Base-by-base conservation (phyloP, 1,140 invertebrate genomes). In the Bombyx mandarina region DNA sequence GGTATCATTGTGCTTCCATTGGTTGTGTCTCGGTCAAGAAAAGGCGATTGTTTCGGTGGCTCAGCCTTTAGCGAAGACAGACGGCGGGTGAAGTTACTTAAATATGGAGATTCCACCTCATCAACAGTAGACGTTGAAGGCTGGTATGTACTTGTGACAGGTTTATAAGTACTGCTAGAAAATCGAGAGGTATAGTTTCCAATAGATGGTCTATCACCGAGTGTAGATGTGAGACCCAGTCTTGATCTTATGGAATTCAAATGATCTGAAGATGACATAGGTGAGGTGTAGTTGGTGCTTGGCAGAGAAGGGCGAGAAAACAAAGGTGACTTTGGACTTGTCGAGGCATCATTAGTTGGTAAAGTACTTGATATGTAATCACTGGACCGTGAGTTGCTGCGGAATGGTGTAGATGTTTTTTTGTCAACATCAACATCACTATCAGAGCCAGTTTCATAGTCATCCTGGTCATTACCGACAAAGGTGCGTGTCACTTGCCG, bases 71-170 rank as follows among this genome's bases (percentile, higher is more conserved):
- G 73, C 8, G 90, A 72, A 45, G 91, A 91, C 35, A 93, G 74
- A 58, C 90, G 88, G 51, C 89, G 79, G 3, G 91, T 92, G 61
- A 93, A 93, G 66, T 91, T 92, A 62, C 91, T 92, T 65, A 93
- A 79, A 72, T 90, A 93, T 47, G 92, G 92, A 62, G 91, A 92
- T 71, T 92, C 90, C 51, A 84, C 81, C 66, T 88, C 86, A 67
- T 88, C 83, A 22, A 74, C 66, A 45, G 73, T 69, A 35, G 77
- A 81, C 22, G 77, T 78, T 8, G 76, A 71, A 5, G 82, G 76
- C 54, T 79, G 81, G 56, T 80, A 85, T 35, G 73, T 69, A 35
- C 77, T 80, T 35, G 77, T 78, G 8, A 75, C 70, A 5, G 82
- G 76, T 54, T 79, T 79, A 55, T 80, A 85, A 63, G 68, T 75